Base-by-base conservation (phyloP, 2,888 invertebrate species). In the Pyrocoelia pectoralis region DNA sequence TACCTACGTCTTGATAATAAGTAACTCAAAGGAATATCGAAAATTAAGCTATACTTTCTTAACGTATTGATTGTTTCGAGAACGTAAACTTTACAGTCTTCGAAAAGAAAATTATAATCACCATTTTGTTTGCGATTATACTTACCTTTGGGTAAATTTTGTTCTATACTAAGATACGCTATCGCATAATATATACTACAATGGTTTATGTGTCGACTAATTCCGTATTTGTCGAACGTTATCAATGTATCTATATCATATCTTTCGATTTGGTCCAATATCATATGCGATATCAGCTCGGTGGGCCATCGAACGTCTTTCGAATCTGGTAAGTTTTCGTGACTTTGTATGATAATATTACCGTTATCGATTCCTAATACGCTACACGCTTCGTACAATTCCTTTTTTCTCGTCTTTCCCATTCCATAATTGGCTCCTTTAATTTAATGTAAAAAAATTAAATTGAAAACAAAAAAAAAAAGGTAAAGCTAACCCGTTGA, bases 191-290 rank as follows among this genome's bases (percentile, higher is more conserved):
- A 94, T 67, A 94, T 87, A 64, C 94, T 91, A 67, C 88, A 88
- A 79, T 99, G 99, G 83, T 99, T 99, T 17, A 87, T 84, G 83
- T 99, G 98, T 4, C 92, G 89, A 72, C 97, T 97, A 4, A 99
- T 90, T 53, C 98, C 99, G 77, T 90, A 86, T 75, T 91, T 88
- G 82, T 99, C 99, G 84, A 99, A 99, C 12, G 98, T 96, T 56
- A 98, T 88, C 55, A 98, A 84, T 1, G 92, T 91, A 76, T 94
- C 90, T 75, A 95, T 91, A 73, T 89, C 88, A 73, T 92, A 85
- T 60, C 87, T 84, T 79, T 92, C 91, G 38, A 95, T 82, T 61
- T 90, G 86, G 67, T 88, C 84, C 56, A 87, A 78, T 70, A 94
- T 85, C 68, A 87, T 81, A 56, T 86, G 84, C 17, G 88, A 86